Conservation (phyloP, 2,888 invertebrate species). For the Mimachlamys varia region DNA sequence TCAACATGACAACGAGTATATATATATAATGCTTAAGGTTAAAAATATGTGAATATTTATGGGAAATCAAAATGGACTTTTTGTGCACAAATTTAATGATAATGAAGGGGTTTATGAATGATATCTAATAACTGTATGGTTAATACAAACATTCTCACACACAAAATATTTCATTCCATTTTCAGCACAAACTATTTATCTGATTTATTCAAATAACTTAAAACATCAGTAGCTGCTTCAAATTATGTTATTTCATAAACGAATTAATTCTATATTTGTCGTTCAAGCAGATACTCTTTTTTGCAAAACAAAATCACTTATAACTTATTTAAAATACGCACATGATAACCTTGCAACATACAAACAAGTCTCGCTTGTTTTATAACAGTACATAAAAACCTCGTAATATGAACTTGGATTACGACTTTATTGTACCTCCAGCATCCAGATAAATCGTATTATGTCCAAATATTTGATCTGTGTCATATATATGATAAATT, state of each 20-base stretch:
- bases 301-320: not conserved
- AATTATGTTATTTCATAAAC: not conserved
- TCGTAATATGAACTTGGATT: no score
- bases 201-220: not conserved
- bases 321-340: not conserved
- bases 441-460: no score
- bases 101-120: not conserved
- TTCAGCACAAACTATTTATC: not conserved
- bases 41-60: not conserved
- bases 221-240: no score
- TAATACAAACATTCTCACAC: conserved; percentile 8
- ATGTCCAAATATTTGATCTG: no score
- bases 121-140: no score
- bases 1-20: not conserved
- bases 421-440: no score
- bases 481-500: no score
- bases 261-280: no score
- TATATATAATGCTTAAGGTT: not conserved
- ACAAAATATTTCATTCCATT: not conserved
- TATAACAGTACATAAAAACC: not conserved
- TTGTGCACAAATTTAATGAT: not conserved
- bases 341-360: not conserved
- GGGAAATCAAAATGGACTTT: not conserved
- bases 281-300: not conserved
- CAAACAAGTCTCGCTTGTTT: conserved; percentile 2